phyloP scores from a whole-genome alignment of 2,888 invertebrate genomes.

The Heliconius charithonia region DNA sequence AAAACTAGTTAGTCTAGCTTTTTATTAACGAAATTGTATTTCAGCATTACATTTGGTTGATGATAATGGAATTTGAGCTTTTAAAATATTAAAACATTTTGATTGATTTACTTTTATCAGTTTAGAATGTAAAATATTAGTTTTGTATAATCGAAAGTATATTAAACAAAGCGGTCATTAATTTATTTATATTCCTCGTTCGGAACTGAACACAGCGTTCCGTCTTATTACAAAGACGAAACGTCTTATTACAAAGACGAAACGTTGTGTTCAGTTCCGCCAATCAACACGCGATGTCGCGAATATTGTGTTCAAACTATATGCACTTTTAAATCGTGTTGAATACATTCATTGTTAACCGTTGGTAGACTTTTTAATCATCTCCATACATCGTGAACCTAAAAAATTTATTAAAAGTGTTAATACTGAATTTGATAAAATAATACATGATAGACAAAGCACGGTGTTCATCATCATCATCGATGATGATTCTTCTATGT shows the following conservation, averaged over 20 bases:
- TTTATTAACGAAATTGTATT: slow-evolving; percentile 17
- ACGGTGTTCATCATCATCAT: too few species aligned
- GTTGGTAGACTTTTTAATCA: too few species aligned
- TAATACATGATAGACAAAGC: too few species aligned
- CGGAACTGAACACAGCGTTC: too few species aligned
- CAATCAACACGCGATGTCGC: background rate
- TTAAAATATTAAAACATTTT: background rate
- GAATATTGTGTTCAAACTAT: too few species aligned
- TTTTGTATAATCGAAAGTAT: slow-evolving; percentile 7
- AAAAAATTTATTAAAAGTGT: slow-evolving; percentile 10
- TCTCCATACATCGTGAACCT: background rate
- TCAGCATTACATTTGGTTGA: background rate
- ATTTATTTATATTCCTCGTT: background rate
- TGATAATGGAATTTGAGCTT: slow-evolving; percentile 1
- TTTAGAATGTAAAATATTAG: background rate
- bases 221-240: background rate
- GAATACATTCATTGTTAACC: too few species aligned
- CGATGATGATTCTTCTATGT: too few species aligned
- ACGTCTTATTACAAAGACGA: background rate
- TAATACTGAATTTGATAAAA: too few species aligned
- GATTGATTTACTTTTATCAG: background rate
- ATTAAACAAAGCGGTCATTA: background rate
- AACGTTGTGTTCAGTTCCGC: background rate
- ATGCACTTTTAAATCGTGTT: too few species aligned
- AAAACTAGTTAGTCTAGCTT: slow-evolving; percentile 26